These are phyloP conservation scores for Pediacus dermestoides DNA, from an alignment of 2,888 invertebrate genomes.

Conservation along the genomic window DNA sequence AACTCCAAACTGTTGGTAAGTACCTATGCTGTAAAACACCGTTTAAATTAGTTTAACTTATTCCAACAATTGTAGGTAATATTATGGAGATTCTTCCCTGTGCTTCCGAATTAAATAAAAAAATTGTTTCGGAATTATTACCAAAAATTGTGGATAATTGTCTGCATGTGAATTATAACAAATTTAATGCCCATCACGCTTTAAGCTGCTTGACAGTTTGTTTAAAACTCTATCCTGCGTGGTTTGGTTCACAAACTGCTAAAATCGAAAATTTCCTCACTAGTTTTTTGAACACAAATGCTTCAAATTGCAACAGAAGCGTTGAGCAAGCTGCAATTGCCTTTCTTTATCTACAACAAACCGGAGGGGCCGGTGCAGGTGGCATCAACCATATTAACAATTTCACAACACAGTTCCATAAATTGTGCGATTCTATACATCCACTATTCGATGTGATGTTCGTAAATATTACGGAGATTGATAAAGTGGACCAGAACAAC, in stretches of 20 bases:
- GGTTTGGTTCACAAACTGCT: constrained; percentile 24
- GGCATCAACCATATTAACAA: constrained; percentile 27
- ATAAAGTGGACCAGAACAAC: constrained; percentile 15
- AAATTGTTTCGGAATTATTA: no score
- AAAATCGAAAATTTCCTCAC: constrained; percentile 27
- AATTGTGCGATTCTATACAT: constrained; percentile 28
- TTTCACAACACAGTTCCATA: constrained; percentile 26
- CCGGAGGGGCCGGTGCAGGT: constrained; percentile 29
- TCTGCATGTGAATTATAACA: no score
- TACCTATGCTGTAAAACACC: no score
- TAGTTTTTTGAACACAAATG: no score
- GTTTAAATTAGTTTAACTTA: no score
- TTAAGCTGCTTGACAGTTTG: constrained; percentile 23
- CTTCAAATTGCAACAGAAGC: constrained; percentile 22
- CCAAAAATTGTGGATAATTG: no score
- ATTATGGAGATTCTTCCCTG: no score
- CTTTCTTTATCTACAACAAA: constrained; percentile 29
- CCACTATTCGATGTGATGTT: constrained; percentile 26
- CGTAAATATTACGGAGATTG: constrained; percentile 26
- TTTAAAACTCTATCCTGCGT: constrained; percentile 28
- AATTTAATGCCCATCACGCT: no score
- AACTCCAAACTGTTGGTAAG: no score
- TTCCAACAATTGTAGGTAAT: no score
- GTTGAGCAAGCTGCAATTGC: constrained; percentile 25
- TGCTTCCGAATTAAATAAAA: no score